A percentile compares a stretch with the other conserved stretches of the same genome.
These are phyloP conservation scores for Neuroterus valhalla DNA, from an alignment of 1,140 invertebrate genomes.

Conservation along the genomic window DNA sequence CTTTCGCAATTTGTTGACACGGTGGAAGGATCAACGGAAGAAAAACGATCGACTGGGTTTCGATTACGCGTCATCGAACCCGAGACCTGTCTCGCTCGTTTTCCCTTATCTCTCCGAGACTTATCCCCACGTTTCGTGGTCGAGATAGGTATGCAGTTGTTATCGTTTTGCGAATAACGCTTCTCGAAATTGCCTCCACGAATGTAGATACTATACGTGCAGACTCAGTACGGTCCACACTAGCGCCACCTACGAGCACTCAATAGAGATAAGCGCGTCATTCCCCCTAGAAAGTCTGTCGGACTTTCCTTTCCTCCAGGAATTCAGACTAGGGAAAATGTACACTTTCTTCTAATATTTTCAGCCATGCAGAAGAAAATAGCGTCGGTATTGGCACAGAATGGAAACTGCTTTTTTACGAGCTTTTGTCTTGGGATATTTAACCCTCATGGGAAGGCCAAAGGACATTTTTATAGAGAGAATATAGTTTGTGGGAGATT, in stretches of 20 bases:
- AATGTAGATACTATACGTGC: conserved; percentile 32
- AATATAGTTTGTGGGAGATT: background rate
- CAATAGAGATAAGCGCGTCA: too few species aligned
- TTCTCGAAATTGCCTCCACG: conserved; percentile 55
- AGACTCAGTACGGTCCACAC: background rate
- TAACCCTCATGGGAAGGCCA: conserved; percentile 18
- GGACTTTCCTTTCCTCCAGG: conserved; percentile 16
- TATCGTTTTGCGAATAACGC: conserved; percentile 59
- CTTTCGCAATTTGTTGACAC: conserved; percentile 21
- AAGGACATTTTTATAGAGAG: background rate
- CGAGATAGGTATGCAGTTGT: conserved; percentile 46
- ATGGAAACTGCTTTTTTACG: conserved; percentile 9
- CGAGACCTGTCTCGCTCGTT: background rate
- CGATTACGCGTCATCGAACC: conserved; percentile 15
- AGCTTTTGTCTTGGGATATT: conserved; percentile 21
- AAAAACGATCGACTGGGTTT: background rate
- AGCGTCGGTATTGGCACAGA: conserved; percentile 1
- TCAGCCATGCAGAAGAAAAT: conserved; percentile 12
- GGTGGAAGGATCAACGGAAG: conserved; percentile 7
- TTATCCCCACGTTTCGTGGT: conserved; percentile 35
- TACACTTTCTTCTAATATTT: conserved; percentile 22
- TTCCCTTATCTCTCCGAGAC: conserved; percentile 19
- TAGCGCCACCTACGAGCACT: background rate
- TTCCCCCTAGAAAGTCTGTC: background rate
- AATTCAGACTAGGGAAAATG: conserved; percentile 1